Base-by-base conservation (phyloP, 1,140 invertebrate species). In the Platyscapa corneri region DNA sequence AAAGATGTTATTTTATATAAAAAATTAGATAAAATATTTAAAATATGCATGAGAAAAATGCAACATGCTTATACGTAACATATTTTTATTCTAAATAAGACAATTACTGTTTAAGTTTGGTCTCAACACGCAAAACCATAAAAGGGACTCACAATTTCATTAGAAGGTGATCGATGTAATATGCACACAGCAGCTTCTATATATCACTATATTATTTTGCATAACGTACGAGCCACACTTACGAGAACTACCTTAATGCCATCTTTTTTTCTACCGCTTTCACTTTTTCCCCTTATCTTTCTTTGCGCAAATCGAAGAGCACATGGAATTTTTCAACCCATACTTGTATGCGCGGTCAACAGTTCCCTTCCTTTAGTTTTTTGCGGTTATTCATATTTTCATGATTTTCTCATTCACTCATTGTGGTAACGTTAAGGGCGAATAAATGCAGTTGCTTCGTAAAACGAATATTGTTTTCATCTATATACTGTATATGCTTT, bases 141-240 rank as follows among this genome's bases (percentile, higher is more conserved):
- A 83, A 56, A 77, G 20, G 46, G 70, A 3, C 72, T 85, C 72
- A 76, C 27, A 72, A 85, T 39, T 37, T 87, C 89, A 89, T 92
- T 90, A 91, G 90, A 91, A 79, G 86, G 88, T 93, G 91, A 92
- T 93, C 91, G 90, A 93, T 92, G 90, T 91, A 91, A 92, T 91
- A 90, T 90, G 89, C 88, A 87, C 88, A 84, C 86, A 87, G 80
- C 86, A 87, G 80, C 84, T 56, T 83, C 84, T 88, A 49, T 60
- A 78, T 32, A 67, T 34, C 65, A 88, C 87, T 87, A 88, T 88
- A 88, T 23, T 78, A 18, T 23, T 49, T n/a, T 49, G 27, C 49
- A 30, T 56, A 60, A 64, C 20, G 20, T 5, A 78, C 32, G 34
- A n/a, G 16, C 20, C 1, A 6, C 46, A 18, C 12, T 82, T 37